Conservation (phyloP, 2,113 vertebrate species). For the Sander lucioperca region DNA sequence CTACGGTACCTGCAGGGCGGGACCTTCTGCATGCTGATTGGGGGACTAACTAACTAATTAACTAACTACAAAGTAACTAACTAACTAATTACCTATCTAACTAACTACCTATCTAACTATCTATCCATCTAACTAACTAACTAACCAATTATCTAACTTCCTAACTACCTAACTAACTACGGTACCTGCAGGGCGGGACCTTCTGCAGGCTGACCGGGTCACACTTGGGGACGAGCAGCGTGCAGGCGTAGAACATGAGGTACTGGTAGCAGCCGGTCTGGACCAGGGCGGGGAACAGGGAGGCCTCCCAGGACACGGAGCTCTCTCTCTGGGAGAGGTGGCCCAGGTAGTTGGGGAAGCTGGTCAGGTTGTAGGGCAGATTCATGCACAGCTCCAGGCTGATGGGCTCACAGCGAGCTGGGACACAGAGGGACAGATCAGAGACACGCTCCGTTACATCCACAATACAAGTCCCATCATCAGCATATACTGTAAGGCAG, state of each 20-base stretch:
- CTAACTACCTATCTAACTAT: accelerated
- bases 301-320: slow-evolving; percentile 95
- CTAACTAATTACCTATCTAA: neutral
- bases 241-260: slow-evolving; percentile 99
- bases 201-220: slow-evolving; percentile 86
- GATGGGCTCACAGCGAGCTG: slow-evolving; percentile 91
- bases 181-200: slow-evolving; percentile 94
- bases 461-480: no score
- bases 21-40: no score
- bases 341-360: slow-evolving; percentile 94
- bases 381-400: slow-evolving; percentile 96
- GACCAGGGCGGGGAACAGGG: slow-evolving; percentile 95
- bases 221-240: slow-evolving; percentile 96
- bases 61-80: no score
- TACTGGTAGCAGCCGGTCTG: slow-evolving; percentile 98
- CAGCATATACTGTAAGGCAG: no score
- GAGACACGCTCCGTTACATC: no score
- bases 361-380: slow-evolving; percentile 93
- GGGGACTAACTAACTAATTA: no score
- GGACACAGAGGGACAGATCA: neutral
- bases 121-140: neutral
- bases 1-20: no score
- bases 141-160: neutral
- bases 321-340: slow-evolving; percentile 94
- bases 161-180: no score